A percentile compares a stretch with the other conserved stretches of the same genome.
Conservation (phyloP, 2,113 vertebrate species). For the Pundamilia nyererei region DNA sequence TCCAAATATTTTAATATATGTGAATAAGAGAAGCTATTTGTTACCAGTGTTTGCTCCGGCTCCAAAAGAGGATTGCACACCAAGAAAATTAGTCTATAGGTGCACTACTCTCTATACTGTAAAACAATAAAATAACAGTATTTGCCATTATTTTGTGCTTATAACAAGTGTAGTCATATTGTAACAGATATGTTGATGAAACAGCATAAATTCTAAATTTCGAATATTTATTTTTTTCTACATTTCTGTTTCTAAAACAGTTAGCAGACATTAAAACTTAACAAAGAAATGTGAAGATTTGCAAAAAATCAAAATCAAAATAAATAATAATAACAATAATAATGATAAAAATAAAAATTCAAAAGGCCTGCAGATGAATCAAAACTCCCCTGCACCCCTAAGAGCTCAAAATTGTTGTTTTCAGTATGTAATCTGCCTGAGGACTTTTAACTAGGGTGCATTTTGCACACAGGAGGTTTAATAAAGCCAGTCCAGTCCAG, state of each 20-base stretch:
- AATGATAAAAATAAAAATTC: neutral
- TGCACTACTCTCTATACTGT: neutral
- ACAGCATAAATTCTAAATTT: neutral
- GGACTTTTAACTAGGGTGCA: neutral
- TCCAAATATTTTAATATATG: neutral
- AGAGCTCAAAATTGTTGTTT: neutral
- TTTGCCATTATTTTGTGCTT: accelerated
- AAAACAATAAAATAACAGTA: neutral
- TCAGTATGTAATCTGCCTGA: neutral
- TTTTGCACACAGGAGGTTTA: neutral
- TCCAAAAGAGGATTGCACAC: neutral
- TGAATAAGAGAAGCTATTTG: neutral
- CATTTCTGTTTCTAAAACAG: neutral
- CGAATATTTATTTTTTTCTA: accelerated
- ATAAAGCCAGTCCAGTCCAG: neutral
- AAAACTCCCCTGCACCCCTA: neutral
- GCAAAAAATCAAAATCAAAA: accelerated
- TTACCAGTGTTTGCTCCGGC: accelerated
- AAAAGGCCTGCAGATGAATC: neutral
- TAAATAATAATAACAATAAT: neutral
- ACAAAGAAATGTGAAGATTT: neutral
- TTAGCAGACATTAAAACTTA: accelerated
- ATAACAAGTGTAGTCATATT: neutral
- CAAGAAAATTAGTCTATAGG: neutral
- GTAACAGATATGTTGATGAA: neutral